Evolutionary conservation across 2,888 invertebrate genomes (phyloP).

Genomic region (Eugnorisma glareosa): DNA sequence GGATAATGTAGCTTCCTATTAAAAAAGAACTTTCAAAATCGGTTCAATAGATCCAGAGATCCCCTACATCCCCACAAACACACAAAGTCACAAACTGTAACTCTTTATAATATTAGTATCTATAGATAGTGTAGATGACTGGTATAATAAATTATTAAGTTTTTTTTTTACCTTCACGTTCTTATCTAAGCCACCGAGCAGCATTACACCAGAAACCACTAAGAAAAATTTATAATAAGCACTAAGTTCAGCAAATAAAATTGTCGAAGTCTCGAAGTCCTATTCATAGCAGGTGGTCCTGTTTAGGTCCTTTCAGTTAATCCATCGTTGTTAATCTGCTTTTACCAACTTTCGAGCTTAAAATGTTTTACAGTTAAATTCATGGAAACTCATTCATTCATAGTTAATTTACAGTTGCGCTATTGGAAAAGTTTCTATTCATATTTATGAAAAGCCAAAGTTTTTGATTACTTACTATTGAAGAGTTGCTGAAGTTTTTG

Average conservation of each 20-base stretch:
- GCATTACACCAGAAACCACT: too few relatives aligned
- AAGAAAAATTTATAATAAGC: neutral
- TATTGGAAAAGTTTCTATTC: conserved; percentile 19
- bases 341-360: neutral
- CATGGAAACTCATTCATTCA: conserved; percentile 19
- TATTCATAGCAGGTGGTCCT: neutral
- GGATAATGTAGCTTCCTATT: too few relatives aligned
- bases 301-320: too few relatives aligned
- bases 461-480: conserved; percentile 50
- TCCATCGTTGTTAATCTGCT: too few relatives aligned
- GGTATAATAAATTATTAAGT: too few relatives aligned
- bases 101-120: too few relatives aligned
- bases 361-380: neutral
- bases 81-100: too few relatives aligned
- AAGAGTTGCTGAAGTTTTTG: conserved; percentile 33
- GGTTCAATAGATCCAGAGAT: too few relatives aligned
- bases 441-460: conserved; percentile 16
- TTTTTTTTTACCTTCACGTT: neutral
- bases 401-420: conserved; percentile 1
- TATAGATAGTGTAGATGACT: too few relatives aligned
- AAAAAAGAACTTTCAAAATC: too few relatives aligned
- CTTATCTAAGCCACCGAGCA: neutral
- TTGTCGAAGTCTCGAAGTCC: neutral
- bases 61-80: too few relatives aligned
- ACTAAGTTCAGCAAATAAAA: neutral